Percentiles rank a stretch among this genome's conserved stretches.
These are phyloP conservation scores for Pterocles gutturalis DNA, from an alignment of 2,113 vertebrate species.

Conservation along the genomic window DNA sequence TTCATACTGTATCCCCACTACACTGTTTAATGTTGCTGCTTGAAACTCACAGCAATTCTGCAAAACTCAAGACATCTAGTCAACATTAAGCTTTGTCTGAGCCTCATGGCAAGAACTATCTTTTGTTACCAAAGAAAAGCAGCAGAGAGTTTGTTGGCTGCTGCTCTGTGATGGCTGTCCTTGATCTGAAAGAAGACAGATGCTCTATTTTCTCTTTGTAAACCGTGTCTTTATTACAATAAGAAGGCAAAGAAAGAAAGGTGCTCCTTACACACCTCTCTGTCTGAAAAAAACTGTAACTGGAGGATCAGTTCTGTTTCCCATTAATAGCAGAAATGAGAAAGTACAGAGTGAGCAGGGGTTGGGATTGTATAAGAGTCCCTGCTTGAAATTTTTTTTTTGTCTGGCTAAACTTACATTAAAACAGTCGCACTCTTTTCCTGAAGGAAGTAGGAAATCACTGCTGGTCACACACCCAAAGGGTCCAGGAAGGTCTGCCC, in stretches of 20 bases:
- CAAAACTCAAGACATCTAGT: conserved; percentile 23
- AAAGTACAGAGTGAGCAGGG: not conserved
- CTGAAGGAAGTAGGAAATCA: not conserved
- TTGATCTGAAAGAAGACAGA: not conserved
- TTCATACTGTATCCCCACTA: not conserved
- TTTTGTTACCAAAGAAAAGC: conserved; percentile 4
- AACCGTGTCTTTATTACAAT: not conserved
- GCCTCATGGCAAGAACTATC: not conserved
- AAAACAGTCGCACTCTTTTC: not conserved
- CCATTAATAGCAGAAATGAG: not conserved
- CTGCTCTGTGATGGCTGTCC: not conserved
- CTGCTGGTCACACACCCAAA: rapidly evolving
- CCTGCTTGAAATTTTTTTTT: not conserved
- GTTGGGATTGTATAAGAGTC: not conserved
- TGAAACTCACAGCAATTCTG: not conserved
- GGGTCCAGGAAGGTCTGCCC: not conserved
- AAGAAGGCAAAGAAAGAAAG: not conserved
- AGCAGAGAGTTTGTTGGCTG: not conserved
- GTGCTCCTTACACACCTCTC: not conserved
- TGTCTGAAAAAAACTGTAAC: not conserved
- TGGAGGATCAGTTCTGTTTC: not conserved
- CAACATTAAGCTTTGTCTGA: conserved; percentile 16
- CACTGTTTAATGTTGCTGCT: conserved; percentile 3
- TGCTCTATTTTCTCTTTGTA: conserved; percentile 9
- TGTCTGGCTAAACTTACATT: not conserved